Evolutionary conservation across 1,140 invertebrate genomes (phyloP), one percentile per base, ranked within the genome.

Genomic region (Eumaeus atala): DNA sequence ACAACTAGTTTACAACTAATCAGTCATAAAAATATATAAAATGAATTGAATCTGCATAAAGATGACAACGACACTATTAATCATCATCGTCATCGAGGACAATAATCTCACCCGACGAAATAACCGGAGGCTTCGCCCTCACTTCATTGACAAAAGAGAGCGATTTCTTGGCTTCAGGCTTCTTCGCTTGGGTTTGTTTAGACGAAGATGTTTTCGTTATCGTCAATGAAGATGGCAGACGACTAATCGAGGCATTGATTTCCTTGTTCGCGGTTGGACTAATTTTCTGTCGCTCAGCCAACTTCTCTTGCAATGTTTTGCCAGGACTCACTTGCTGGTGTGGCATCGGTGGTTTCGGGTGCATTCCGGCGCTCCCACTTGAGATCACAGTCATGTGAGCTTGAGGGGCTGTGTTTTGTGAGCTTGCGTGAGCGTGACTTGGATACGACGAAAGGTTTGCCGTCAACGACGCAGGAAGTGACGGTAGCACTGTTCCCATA

Each of bases 301-400:
- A 69, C 76, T 91, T 91, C 66, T 91, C 89, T 57, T 91, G 90
- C 38, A 91, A 62, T 1, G 90, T 91, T 77, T 91, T 91, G 11
- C 87, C 88, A 0, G 90, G 87, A 64, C 88, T 90, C 8, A 74
- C 67, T 62, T 85, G 82, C 58, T 84, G 78, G 48, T 86, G 82
- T 0, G 83, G 72, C 59, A 73, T 49, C 0, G 80, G 77, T 3
- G 84, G 82, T 59, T 88, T 87, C 0, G 79, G 51, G 40, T 84
- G 81, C 8, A 78, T 66, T 0, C 70, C 61, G 0, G 75, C 38
- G 47, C 59, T 77, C 0, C 74, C 62, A 7, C 69, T 70, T 0
- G 77, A 74, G 3, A 79, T 55, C n/a, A 56, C 66, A 1, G 80
- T 70, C 62, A 84, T 74, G 51, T 88, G 84, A 0, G 83, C 77